These are phyloP conservation scores for Branchipolynoe longqiensis DNA, from an alignment of 2,888 invertebrate genomes.

Conservation along the genomic window DNA sequence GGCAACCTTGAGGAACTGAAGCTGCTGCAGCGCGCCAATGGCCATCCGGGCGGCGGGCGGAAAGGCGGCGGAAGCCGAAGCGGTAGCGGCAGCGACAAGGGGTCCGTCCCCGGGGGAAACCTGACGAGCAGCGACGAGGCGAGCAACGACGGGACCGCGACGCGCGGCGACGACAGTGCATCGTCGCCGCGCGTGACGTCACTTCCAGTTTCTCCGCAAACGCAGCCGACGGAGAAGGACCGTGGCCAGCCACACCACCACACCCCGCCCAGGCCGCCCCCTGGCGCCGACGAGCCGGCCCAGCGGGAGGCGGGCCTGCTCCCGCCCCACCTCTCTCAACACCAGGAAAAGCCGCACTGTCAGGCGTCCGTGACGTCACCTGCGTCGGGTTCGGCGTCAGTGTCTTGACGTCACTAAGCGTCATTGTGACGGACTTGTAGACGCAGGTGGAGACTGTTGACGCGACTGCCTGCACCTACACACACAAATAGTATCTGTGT, in stretches of 20 bases:
- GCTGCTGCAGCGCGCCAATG: constrained; percentile 17
- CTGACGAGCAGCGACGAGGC: neutral
- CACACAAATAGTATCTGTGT: no score
- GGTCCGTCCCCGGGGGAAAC: neutral
- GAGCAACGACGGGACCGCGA: constrained; percentile 14
- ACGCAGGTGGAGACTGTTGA: constrained; percentile 11
- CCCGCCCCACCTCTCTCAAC: no score
- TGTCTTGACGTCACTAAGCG: constrained; percentile 39
- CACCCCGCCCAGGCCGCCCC: neutral
- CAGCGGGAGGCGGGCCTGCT: neutral
- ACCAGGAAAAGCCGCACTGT: neutral
- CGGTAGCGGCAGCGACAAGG: neutral
- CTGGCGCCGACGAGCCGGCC: neutral
- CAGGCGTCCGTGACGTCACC: neutral
- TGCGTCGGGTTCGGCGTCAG: neutral
- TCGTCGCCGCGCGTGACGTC: constrained; percentile 8
- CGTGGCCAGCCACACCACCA: no score
- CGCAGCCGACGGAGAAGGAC: neutral
- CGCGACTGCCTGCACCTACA: no score
- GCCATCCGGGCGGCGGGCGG: neutral
- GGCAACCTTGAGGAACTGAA: constrained; percentile 32
- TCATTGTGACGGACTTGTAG: neutral
- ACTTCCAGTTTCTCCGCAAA: neutral
- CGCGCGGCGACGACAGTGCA: neutral
- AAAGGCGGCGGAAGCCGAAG: neutral